A percentile compares a stretch with the other conserved stretches of the same genome.
phyloP scores from a whole-genome alignment of 92 coral and sea anemone species.

The Zoanthus sansibaricus region DNA sequence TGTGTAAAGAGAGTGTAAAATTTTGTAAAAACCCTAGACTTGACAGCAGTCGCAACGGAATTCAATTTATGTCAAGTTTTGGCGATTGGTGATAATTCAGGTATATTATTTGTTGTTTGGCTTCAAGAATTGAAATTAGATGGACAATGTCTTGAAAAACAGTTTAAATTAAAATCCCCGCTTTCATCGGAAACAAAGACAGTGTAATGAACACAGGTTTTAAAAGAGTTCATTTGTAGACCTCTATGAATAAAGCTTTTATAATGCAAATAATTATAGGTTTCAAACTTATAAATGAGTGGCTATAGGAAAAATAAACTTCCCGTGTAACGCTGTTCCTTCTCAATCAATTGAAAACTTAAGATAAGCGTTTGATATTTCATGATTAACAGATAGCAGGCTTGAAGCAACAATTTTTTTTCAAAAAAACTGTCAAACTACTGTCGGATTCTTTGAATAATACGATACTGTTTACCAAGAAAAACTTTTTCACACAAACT shows the following conservation, averaged over 20 bases:
- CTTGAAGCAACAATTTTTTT: background rate
- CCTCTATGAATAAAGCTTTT: background rate
- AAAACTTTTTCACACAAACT: background rate
- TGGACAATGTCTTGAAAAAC: background rate
- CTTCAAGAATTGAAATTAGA: background rate
- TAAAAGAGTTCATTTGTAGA: background rate
- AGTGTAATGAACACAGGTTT: background rate
- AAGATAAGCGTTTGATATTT: conserved; percentile 25
- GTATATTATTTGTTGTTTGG: background rate
- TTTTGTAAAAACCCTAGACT: background rate
- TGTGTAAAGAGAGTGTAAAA: background rate
- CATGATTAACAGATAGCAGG: conserved; percentile 30
- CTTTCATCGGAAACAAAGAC: background rate
- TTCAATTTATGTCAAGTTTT: conserved; percentile 24
- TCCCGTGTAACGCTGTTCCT: background rate
- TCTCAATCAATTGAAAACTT: background rate
- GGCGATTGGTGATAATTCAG: background rate
- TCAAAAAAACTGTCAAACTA: conserved; percentile 2
- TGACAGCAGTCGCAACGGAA: background rate
- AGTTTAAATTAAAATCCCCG: background rate
- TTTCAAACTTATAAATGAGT: background rate
- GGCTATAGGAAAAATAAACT: background rate
- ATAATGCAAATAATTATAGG: background rate
- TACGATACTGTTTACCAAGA: conserved; percentile 2
- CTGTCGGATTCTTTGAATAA: conserved; percentile 33